Base-by-base conservation (phyloP, 2,888 invertebrate species). In the Andrena praecox region DNA sequence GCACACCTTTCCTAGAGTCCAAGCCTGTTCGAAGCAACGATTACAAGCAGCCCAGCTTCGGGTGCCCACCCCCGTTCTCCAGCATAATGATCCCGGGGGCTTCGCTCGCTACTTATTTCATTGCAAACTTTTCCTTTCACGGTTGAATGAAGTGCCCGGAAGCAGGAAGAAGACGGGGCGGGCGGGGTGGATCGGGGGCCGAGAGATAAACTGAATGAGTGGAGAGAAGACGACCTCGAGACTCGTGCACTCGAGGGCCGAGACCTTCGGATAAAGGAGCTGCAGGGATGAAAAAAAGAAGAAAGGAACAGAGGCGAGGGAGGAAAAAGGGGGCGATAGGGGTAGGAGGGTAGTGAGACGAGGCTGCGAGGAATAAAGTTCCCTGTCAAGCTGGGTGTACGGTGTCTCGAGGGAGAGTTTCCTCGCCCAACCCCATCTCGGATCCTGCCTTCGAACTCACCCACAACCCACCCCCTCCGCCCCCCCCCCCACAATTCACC, bases 81-180 rank as follows among this genome's bases (percentile, higher is more conserved):
- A 81, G 79, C 78, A 87, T 87, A 87, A 87, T 88, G 87, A 88
- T 87, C 85, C 81, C 75, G 62, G 75, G 78, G 80, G 83, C 81
- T 77, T 59, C 79, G 70, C 80, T 80, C 85, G 86, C 84, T 86
- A 84, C 87, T 88, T 84, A 82, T 86, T 87, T 84, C 86, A 88
- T 85, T 82, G 85, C 75, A 74, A 88, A 86, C 84, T 87, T 87
- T 88, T 87, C 85, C 82, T 85, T 88, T 88, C 87, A 88, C 87
- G 86, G 82, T 82, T 76, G 84, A 81, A 82, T 77, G 86, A 81
- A 82, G 77, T 69, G 80, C 64, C 82, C 80, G 84, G 70, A 83
- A 80, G 78, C 76, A 82, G 82, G 80, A 80, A 85, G 74, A 75
- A 85, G 74, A 75, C 68, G 79, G 73, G 64, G 62, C 64, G 78